phyloP scores from a whole-genome alignment of 1,140 invertebrate species.

The Phymastichus coffea region DNA sequence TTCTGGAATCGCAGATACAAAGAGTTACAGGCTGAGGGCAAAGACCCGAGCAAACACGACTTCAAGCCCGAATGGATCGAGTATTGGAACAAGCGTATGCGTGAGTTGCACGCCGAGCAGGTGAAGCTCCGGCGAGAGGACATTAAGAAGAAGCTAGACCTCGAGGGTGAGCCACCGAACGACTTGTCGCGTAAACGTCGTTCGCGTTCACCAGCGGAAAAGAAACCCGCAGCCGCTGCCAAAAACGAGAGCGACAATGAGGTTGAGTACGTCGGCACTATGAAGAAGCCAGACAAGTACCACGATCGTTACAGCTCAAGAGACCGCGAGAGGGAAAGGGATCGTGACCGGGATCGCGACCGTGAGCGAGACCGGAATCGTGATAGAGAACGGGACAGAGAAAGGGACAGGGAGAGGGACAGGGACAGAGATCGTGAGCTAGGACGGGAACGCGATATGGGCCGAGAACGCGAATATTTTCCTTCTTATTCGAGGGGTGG shows the following conservation, averaged over 20 bases:
- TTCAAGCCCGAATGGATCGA: slow-evolving; percentile 85
- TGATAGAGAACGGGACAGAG: background rate
- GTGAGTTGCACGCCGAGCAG: slow-evolving; percentile 71
- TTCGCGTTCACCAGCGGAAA: background rate
- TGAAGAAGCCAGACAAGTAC: slow-evolving; percentile 35
- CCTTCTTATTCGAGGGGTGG: slow-evolving; percentile 40
- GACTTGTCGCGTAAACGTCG: slow-evolving; percentile 28
- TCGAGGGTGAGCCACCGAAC: slow-evolving; percentile 52
- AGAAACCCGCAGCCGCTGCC: slow-evolving; percentile 33
- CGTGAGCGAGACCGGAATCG: slow-evolving; percentile 5
- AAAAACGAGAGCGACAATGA: slow-evolving; percentile 49
- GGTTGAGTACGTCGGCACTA: slow-evolving; percentile 52
- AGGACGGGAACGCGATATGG: background rate
- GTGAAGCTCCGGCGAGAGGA: slow-evolving; percentile 61
- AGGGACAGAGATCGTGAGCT: slow-evolving; percentile 3
- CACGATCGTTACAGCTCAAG: slow-evolving; percentile 39
- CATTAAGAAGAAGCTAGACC: slow-evolving; percentile 57
- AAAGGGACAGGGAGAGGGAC: background rate
- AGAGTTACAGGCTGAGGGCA: slow-evolving; percentile 73
- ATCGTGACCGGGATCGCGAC: slow-evolving; percentile 16
- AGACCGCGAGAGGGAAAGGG: slow-evolving; percentile 12
- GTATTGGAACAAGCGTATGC: slow-evolving; percentile 78
- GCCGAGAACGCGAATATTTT: slow-evolving; percentile 26
- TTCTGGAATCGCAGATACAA: slow-evolving; percentile 82
- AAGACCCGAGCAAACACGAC: slow-evolving; percentile 75